Percentiles rank a stretch among this genome's conserved stretches.
Conservation (phyloP, 2,113 vertebrate species). For the Bathybates hornii region DNA sequence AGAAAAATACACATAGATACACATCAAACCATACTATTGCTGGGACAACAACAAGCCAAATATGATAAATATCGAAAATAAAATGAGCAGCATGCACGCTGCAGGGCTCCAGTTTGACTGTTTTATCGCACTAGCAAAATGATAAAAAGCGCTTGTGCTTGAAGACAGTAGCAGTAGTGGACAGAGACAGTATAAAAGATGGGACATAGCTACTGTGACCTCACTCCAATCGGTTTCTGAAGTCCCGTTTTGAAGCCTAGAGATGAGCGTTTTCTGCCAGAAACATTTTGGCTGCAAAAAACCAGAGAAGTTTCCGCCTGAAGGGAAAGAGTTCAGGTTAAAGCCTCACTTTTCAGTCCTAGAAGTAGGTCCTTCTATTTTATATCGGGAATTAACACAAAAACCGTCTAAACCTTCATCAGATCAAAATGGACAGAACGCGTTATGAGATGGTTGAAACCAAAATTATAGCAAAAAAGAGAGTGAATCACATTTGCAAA, state of each 20-base stretch:
- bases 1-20: not conserved
- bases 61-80: not conserved
- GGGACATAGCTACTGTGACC: not conserved
- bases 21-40: not conserved
- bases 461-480: not conserved
- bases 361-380: not conserved
- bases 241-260: rapidly evolving
- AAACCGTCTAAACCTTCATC: not conserved
- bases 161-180: not conserved
- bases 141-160: not conserved
- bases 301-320: not conserved
- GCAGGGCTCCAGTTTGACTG: not conserved
- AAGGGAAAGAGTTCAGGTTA: not conserved
- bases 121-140: not conserved
- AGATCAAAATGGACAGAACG: not conserved
- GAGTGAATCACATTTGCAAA: not conserved
- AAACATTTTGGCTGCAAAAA: not conserved
- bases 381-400: not conserved
- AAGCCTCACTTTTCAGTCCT: not conserved
- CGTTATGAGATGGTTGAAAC: rapidly evolving
- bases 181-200: not conserved
- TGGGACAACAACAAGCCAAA: not conserved
- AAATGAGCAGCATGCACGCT: too few relatives aligned
- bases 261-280: rapidly evolving
- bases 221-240: not conserved